Evolutionary conservation across 2,797 vertebrate species (phyloP).

Genomic region (Muraenolepis orangiensis): DNA sequence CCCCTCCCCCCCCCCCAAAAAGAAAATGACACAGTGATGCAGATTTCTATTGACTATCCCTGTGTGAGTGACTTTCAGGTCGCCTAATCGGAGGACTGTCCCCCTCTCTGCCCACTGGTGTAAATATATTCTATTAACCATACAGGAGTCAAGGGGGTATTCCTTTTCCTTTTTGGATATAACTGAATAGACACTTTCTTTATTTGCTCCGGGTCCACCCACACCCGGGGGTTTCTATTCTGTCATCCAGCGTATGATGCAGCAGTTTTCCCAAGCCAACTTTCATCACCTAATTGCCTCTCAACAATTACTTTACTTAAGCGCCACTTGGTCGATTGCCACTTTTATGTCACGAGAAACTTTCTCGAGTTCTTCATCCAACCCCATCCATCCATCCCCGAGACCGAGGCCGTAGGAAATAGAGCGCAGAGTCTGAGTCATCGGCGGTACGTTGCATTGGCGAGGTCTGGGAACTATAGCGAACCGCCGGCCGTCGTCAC

Average conservation of each 20-base stretch:
- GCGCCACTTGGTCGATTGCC: neutral
- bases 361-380: neutral
- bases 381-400: neutral
- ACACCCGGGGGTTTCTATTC: too few relatives aligned
- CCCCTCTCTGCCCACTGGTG: neutral
- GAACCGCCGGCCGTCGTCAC: too few relatives aligned
- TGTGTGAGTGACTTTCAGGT: constrained; percentile 34
- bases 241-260: neutral
- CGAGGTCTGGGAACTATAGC: constrained; percentile 31
- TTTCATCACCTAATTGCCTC: constrained; percentile 11
- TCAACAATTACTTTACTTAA: constrained; percentile 14
- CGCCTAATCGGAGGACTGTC: constrained; percentile 49
- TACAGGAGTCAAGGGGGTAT: neutral
- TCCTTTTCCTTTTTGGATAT: neutral
- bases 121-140: neutral
- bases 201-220: neutral
- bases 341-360: constrained; percentile 12
- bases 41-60: constrained; percentile 49
- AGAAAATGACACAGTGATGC: constrained; percentile 41
- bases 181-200: neutral
- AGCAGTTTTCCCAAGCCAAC: neutral
- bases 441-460: constrained; percentile 48
- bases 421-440: constrained; percentile 28
- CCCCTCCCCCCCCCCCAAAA: constrained; percentile 13
- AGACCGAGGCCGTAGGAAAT: neutral